Evolutionary conservation across 2,797 vertebrate genomes (phyloP).

Genomic region (Danio aesculapii): DNA sequence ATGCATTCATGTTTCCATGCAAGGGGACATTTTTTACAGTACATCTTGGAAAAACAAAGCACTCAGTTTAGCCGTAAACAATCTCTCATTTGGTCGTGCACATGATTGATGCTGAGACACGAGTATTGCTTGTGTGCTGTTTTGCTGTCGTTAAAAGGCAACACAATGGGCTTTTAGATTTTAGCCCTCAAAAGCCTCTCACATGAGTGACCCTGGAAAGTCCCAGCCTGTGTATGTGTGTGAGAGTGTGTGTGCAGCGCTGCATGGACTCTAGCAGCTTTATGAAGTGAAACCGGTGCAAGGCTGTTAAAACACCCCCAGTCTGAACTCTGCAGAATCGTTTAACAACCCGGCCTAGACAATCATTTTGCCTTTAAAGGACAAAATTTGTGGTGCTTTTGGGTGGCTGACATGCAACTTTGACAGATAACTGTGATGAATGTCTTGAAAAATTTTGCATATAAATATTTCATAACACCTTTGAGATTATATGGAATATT

Average conservation of each 20-base stretch:
- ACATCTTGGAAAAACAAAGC: constrained; percentile 31
- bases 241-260: constrained; percentile 24
- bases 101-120: constrained; percentile 23
- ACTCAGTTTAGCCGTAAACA: constrained; percentile 21
- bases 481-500: too few relatives aligned
- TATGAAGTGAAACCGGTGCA: constrained; percentile 58
- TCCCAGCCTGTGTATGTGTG: constrained; percentile 66
- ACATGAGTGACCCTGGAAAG: constrained; percentile 76
- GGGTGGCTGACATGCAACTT: neutral
- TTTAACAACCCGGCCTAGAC: constrained; percentile 11
- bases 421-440: neutral
- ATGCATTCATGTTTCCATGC: neutral
- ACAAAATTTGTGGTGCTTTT: neutral
- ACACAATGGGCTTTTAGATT: constrained; percentile 81
- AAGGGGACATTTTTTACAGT: neutral
- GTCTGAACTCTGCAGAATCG: constrained; percentile 3
- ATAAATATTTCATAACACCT: too few relatives aligned
- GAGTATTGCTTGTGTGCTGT: constrained; percentile 36
- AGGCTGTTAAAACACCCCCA: constrained; percentile 35
- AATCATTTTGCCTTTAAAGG: constrained; percentile 1
- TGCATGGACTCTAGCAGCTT: constrained; percentile 40
- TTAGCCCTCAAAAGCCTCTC: constrained; percentile 67
- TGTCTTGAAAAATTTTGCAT: too few relatives aligned
- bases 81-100: constrained; percentile 30
- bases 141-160: constrained; percentile 67